Evolutionary conservation across 2,888 invertebrate species (phyloP).

Genomic region (Pammene fasciana): DNA sequence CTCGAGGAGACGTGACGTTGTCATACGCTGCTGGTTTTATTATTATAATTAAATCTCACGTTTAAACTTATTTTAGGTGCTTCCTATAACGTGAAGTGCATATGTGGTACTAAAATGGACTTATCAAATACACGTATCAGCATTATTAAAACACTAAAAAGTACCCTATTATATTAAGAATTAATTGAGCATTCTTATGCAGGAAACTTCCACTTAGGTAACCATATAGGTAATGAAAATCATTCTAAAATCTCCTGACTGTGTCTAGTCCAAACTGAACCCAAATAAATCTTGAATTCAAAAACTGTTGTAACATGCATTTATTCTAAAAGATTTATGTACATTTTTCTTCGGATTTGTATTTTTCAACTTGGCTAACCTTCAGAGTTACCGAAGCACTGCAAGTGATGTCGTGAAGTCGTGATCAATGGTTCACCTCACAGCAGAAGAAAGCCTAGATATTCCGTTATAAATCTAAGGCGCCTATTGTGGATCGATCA

Average conservation of each 20-base stretch:
- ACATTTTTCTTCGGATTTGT: no score
- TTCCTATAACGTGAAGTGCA: background rate
- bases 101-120: background rate
- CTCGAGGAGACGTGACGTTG: slow-evolving; percentile 57
- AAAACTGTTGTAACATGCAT: background rate
- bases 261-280: background rate
- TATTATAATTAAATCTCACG: slow-evolving; percentile 28
- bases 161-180: no score
- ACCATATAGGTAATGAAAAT: no score
- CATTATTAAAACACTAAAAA: no score
- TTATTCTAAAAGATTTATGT: background rate
- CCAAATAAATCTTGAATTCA: background rate
- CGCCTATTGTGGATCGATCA: slow-evolving; percentile 34
- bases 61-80: slow-evolving; percentile 13
- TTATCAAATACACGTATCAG: no score
- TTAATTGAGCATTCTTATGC: no score
- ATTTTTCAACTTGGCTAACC: slow-evolving; percentile 3
- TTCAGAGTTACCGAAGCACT: slow-evolving; percentile 8
- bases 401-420: slow-evolving; percentile 19
- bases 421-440: slow-evolving; percentile 31
- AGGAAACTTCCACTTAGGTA: no score
- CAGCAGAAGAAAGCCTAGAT: slow-evolving; percentile 32
- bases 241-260: no score
- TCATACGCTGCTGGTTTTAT: slow-evolving; percentile 36
- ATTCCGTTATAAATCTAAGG: slow-evolving; percentile 37